Evolutionary conservation across 2,113 vertebrate species (phyloP), one percentile per base, ranked within the genome.

Genomic region (Tauraco erythrolophus): DNA sequence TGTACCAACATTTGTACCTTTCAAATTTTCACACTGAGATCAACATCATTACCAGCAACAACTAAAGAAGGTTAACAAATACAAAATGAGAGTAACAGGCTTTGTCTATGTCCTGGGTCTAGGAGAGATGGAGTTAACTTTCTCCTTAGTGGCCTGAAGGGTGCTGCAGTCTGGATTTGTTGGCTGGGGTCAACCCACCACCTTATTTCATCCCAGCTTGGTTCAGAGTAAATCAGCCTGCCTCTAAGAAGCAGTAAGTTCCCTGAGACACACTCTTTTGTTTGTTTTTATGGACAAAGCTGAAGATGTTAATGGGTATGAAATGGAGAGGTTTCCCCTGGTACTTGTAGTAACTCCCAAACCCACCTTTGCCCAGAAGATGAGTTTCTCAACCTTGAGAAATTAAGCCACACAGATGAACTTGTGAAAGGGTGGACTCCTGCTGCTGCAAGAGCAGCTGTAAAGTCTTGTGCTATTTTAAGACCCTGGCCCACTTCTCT

Each of bases 241-340:
- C 46, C 60, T 19, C 45, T 39, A 25, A 68, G 45, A 54, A 64
- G 12, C 3, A 23, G 19, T 2, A 19, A 0, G 1, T 48, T 57
- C 27, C 46, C 50, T 27, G 11, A 75, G 68, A 60, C 0, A 0
- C 0, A 1, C 10, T 81, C 41, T 54, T 54, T 58, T 2, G 0
- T 11, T 12, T 31, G 46, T 24, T 61, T 78, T 70, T 54, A 31
- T 33, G 43, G 28, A 37, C 41, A 72, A 78, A 23, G 28, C 60
- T 43, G 6, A 81, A 68, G 77, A 19, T 17, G 25, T 43, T 51
- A 46, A 24, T 2, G 8, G 23, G 10, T 68, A 27, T 48, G 53
- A 91, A 72, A 65, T 1, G 13, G 28, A 58, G 70, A 33, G 28
- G 30, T 14, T 69, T 71, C 80, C 27, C 62, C 33, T 27, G 30